Base-by-base conservation (phyloP, 2,888 invertebrate genomes). In the Stenodema calcarata region DNA sequence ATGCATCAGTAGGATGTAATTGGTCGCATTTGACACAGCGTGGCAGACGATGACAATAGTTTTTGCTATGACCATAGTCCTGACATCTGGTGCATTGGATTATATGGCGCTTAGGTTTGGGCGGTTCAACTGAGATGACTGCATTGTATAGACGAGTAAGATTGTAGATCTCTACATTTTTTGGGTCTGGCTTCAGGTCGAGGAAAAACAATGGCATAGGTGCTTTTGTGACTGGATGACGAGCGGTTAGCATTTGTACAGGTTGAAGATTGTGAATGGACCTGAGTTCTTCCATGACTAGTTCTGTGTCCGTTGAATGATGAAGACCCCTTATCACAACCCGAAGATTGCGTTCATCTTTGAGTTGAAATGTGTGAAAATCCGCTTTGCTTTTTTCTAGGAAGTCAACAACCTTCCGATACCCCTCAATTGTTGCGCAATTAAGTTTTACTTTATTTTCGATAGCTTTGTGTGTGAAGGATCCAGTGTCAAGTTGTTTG, bases 141-240 rank as follows among this genome's bases (percentile, higher is more conserved):
- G 79, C 79, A 79, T 47, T 14, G 4, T 23, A 12, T 14, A 79
- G 47, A 14, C 79, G 42, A 6, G 11, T 44, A 18, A 79, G 9
- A 23, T 79, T 79, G 50, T 79, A 79, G 4, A 79, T 44, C 42
- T 79, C 79, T 2, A 41, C 44, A 18, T 79, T 79, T 16, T 79
- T 79, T 27, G 79, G n/a, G 50, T 27, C 35, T 16, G 79, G 79
- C 44, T 79, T 79, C 2, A 79, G 50, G 79, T 79, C 79, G n/a
- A 79, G 16, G 27, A 79, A 79, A 27, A 79, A 79, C 50, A 79
- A 30, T n/a, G 79, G 79, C 79, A 79, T 79, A 16, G 79, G 79
- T 0, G 23, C 47, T 47, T 79, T 79, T 11, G 79, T 79, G 9
- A 28, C 79, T 23, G 79, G 79, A 16, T 79, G 79, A 1, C 42